A percentile compares a stretch with the other conserved stretches of the same genome.
phyloP scores from a whole-genome alignment of 2,797 vertebrate genomes.

The Chiroxiphia lanceolata region DNA sequence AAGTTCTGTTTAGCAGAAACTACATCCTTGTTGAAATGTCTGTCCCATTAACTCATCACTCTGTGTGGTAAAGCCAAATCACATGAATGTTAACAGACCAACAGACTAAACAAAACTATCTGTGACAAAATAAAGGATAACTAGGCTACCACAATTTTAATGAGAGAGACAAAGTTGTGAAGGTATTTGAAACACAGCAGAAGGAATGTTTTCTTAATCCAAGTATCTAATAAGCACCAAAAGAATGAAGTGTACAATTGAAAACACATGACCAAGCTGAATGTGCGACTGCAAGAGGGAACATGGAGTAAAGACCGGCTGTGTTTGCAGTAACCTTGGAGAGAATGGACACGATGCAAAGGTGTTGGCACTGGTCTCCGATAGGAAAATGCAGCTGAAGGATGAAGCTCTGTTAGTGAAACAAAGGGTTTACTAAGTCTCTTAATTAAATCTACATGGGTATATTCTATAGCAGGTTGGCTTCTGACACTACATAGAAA shows the following conservation, averaged over 20 bases:
- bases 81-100: constrained; percentile 29
- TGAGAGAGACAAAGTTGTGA: neutral
- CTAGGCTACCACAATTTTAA: neutral
- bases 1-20: constrained; percentile 10
- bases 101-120: constrained; percentile 55
- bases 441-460: neutral
- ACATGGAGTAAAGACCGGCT: accelerated
- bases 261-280: constrained; percentile 25
- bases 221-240: constrained; percentile 22
- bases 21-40: constrained; percentile 25
- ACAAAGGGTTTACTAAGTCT: neutral
- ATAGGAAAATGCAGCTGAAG: neutral
- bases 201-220: constrained; percentile 42
- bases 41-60: constrained; percentile 23
- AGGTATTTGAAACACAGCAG: constrained; percentile 26
- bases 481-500: neutral
- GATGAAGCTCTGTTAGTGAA: neutral
- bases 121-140: constrained; percentile 46
- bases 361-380: neutral
- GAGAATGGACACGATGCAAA: neutral
- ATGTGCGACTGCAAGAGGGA: neutral
- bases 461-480: neutral
- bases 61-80: constrained; percentile 39
- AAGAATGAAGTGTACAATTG: neutral
- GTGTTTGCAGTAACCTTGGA: neutral